These are phyloP conservation scores for Ceratosolen fusciceps DNA, from an alignment of 1,140 invertebrate species.

Conservation along the genomic window DNA sequence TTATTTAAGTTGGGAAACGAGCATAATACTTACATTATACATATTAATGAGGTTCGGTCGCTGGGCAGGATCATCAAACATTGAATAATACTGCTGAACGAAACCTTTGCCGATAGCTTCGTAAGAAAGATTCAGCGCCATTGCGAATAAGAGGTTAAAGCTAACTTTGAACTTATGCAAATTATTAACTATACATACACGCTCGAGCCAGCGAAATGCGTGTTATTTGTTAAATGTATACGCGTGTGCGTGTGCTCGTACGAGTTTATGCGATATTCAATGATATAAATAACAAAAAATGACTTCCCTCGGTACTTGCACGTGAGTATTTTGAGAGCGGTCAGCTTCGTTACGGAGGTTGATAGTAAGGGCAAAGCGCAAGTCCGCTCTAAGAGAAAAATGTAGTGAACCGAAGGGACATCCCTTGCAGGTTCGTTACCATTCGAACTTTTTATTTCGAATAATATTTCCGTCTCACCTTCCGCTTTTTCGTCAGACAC, in stretches of 20 bases:
- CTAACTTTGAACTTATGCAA: constrained; percentile 28
- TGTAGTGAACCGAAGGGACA: constrained; percentile 4
- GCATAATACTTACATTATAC: constrained; percentile 86
- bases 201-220: constrained; percentile 24
- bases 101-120: constrained; percentile 93
- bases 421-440: constrained; percentile 34
- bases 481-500: constrained; percentile 7
- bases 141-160: constrained; percentile 58
- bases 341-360: neutral
- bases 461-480: neutral
- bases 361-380: neutral
- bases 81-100: constrained; percentile 91
- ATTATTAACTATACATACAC: constrained; percentile 30
- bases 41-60: constrained; percentile 87
- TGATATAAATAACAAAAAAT: constrained; percentile 11
- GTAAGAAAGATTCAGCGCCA: constrained; percentile 91
- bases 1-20: too few species aligned
- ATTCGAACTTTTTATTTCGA: neutral
- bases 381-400: neutral
- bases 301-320: neutral
- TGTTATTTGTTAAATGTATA: neutral
- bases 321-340: neutral
- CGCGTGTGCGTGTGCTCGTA: neutral
- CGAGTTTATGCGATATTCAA: too few species aligned
- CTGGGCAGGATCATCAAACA: constrained; percentile 90